Percentiles rank a stretch among this genome's conserved stretches.
Conservation (phyloP, 2,888 invertebrate species). For the Pyrgus malvae region DNA sequence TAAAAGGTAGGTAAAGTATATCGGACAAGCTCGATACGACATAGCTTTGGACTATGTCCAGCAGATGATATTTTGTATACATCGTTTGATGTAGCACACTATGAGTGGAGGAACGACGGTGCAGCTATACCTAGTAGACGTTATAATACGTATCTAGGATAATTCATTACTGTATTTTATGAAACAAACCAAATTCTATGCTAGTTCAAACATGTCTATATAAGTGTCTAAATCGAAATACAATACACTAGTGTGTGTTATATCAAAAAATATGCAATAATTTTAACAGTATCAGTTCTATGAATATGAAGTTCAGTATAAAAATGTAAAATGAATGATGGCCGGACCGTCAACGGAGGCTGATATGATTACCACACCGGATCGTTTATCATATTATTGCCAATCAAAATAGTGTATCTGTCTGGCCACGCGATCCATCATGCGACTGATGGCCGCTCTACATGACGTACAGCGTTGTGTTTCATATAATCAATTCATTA, state of each 20-base stretch:
- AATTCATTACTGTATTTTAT: conserved; percentile 34
- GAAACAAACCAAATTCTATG: conserved; percentile 44
- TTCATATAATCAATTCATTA: conserved; percentile 53
- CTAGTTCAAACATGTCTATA: conserved; percentile 21
- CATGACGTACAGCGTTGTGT: conserved; percentile 37
- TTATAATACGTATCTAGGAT: conserved; percentile 38
- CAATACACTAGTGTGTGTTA: conserved; percentile 21
- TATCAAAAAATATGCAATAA: conserved; percentile 17
- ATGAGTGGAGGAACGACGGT: conserved; percentile 57
- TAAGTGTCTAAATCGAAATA: conserved; percentile 19
- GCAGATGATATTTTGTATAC: conserved; percentile 69
- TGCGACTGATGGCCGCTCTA: conserved; percentile 54
- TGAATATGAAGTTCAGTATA: conserved; percentile 57
- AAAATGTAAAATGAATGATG: conserved; percentile 68
- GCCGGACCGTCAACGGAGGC: conserved; percentile 62
- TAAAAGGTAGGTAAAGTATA: conserved; percentile 63
- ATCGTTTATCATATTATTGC: conserved; percentile 79
- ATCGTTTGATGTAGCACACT: conserved; percentile 65
- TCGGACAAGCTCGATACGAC: conserved; percentile 58
- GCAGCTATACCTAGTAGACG: conserved; percentile 40
- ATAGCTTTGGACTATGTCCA: conserved; percentile 75
- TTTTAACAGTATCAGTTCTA: conserved; percentile 45
- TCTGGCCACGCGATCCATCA: conserved; percentile 76
- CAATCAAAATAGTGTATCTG: conserved; percentile 82
- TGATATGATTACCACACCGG: conserved; percentile 72